phyloP scores from a whole-genome alignment of 2,113 vertebrate genomes.

The Astatotilapia flaviijosephi region DNA sequence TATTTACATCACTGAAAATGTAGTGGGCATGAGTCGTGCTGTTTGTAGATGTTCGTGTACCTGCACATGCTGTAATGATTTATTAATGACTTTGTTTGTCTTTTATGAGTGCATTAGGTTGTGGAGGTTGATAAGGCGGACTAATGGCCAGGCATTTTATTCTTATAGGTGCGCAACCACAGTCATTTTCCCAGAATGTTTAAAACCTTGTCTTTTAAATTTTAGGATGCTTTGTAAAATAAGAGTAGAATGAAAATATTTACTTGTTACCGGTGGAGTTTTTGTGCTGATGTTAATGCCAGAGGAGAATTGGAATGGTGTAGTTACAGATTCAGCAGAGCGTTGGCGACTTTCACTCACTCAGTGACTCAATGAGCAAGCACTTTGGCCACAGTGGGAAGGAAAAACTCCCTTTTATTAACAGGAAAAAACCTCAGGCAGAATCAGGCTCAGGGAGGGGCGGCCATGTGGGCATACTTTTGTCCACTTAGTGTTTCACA shows the following conservation, averaged over 20 bases:
- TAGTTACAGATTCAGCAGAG: background rate
- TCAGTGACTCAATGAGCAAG: background rate
- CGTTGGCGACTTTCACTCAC: background rate
- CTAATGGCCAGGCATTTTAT: background rate
- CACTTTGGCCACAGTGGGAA: background rate
- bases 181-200: background rate
- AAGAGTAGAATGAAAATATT: background rate
- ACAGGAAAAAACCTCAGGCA: background rate
- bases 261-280: background rate
- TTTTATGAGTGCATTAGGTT: background rate
- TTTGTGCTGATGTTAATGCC: background rate
- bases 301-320: background rate
- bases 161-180: background rate
- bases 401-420: background rate
- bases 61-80: background rate
- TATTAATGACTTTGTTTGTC: background rate
- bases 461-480: background rate
- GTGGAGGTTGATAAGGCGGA: background rate
- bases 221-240: background rate
- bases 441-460: background rate
- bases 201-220: background rate
- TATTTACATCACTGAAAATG: conserved; percentile 36
- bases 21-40: conserved; percentile 11
- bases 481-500: background rate
- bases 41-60: background rate